Evolutionary conservation across 1,140 invertebrate genomes (phyloP), one percentile per base, ranked within the genome.

Genomic region (Drosophila novamexicana): DNA sequence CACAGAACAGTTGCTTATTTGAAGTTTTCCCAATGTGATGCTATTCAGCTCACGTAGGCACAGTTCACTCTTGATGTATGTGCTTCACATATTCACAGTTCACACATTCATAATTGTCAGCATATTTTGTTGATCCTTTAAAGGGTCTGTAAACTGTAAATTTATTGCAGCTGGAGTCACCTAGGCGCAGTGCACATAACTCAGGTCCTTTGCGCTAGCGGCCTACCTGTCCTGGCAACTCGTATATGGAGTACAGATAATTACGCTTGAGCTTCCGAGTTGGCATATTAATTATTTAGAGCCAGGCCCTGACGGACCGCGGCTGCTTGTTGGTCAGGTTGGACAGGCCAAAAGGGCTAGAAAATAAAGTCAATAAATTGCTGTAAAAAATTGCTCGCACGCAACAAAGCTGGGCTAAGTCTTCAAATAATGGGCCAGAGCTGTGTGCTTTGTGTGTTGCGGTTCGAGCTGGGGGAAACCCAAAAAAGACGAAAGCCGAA

Each of bases 391-490:
- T 18, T 64, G 68, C 44, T 18, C 22, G 40, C 62, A 62, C 72
- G 64, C 62, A 54, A 49, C 62, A 72, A 61, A 29, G 58, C 36
- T 32, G 61, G 36, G 40, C 65, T 83, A 61, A 75, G 66, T 79
- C 76, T 75, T 71, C 47, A 68, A 79, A 79, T 79, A 82, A 82
- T 75, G 68, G 81, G 47, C 45, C 62, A 56, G 57, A 29, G 47
- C 29, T 66, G 47, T 36, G 63, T 66, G 75, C 45, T 56, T 6
- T 57, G 53, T 64, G 72, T 37, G 8, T 37, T 50, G 64, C 22
- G 56, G 65, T 29, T 40, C 37, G n/a, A 9, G 56, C 18, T 32
- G 7, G 8, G 56, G 47, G 47, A 49, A 5, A 18, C n/a, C 56
- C 7, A 32, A 36, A 59, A 32, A 40, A 56, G 37, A 32, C 62